Conservation (phyloP, 2,888 invertebrate genomes). For the Athrips mouffetella region DNA sequence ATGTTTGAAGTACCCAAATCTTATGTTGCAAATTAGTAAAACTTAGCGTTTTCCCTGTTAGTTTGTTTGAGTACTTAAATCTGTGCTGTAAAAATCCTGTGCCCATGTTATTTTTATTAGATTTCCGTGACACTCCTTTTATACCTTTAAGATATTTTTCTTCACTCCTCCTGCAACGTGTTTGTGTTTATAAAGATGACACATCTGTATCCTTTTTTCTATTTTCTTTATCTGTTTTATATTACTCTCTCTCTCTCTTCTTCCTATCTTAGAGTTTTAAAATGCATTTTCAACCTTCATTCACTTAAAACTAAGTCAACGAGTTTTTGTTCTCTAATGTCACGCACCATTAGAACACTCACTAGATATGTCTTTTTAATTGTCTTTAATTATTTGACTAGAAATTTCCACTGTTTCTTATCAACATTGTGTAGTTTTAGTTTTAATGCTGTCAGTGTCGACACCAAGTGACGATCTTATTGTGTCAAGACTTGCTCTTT, state of each 20-base stretch:
- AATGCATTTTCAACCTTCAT: too few relatives aligned
- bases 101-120: slow-evolving; percentile 1
- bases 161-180: too few relatives aligned
- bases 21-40: not conserved
- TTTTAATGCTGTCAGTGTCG: slow-evolving; percentile 32
- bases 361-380: slow-evolving; percentile 5
- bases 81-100: not conserved
- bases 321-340: not conserved
- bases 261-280: too few relatives aligned
- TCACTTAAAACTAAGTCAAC: too few relatives aligned
- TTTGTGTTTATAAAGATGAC: too few relatives aligned
- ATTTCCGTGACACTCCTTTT: not conserved
- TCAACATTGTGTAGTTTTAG: slow-evolving; percentile 22
- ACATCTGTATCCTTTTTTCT: too few relatives aligned
- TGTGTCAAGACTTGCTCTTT: slow-evolving; percentile 49
- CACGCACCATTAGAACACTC: not conserved
- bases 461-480: slow-evolving; percentile 37
- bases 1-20: not conserved
- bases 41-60: not conserved
- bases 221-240: too few relatives aligned
- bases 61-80: not conserved
- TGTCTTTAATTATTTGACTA: slow-evolving; percentile 3
- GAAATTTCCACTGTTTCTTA: not conserved
- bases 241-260: too few relatives aligned
- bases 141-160: not conserved